Base-by-base conservation (phyloP, 2,888 invertebrate species). In the Campopleginae sp. region DNA sequence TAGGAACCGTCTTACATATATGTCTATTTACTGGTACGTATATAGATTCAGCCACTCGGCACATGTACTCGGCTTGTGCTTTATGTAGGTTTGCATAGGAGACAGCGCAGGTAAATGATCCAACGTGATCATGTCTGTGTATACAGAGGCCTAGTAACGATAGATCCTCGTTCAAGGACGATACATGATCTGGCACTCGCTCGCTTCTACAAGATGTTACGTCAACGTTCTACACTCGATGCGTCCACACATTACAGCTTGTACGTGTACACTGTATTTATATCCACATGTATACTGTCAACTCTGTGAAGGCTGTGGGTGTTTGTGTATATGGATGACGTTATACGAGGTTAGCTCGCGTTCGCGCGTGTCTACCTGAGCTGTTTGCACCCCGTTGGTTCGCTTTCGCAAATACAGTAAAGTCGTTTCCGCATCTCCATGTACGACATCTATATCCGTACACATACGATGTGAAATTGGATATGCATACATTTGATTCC, bases 381-480 rank as follows among this genome's bases (percentile, higher is more conserved):
- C 77, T 80, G 80, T 86, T 86, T 83, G 80, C 84, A 80, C 85
- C 83, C 82, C 87, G 84, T 87, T 86, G 87, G 82, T 87, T 87
- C 80, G 79, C 87, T 83, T 88, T 84, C 74, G 87, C 89, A 87
- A 89, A 88, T 89, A 89, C 88, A 83, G 82, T 86, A 86, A 72
- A 87, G 86, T 88, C 76, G 85, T 88, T 87, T 86, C 84, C 75
- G 82, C 68, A 48, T 46, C 51, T 71, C 70, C 80, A 54, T 68
- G 78, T 82, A 85, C 84, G 44, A 65, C 82, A 82, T 74, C 61
- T 61, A 51, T 71, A 51, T 71, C 14, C 71, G 51, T 72, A 65
- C 44, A 58, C 33, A 80, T 12, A 58, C 14, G 14, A 58, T 58
- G 58, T 27, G 27, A 66, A n/a, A n/a, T 65, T 63, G 51, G 80